Base-by-base conservation (phyloP, 2,888 invertebrate species). In the Dyspetes luteomarginatus region DNA sequence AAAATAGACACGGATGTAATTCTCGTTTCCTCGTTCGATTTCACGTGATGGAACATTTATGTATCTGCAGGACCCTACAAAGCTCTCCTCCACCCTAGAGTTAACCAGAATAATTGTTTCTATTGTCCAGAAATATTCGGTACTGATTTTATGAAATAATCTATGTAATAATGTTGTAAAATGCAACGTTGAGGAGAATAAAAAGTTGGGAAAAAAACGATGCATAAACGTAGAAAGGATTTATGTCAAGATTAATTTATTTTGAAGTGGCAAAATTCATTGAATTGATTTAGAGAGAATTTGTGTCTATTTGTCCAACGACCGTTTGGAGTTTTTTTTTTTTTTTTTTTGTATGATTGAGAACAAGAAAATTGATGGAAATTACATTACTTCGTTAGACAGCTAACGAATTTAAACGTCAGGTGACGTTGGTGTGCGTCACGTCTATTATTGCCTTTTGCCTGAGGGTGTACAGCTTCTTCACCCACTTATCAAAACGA, bases 401-500 rank as follows among this genome's bases (percentile, higher is more conserved):
- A 36, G 24, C 45, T 56, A 74, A 36, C n/a, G 76, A 67, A 45
- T 4, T 36, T 22, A 62, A 80, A 26, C 56, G 64, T 78, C 62
- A 84, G 30, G 80, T 73, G 26, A 78, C 56, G 9, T 24, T 78
- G 7, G 77, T 50, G 56, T 81, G 77, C 43, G 76, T 71, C 41
- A 87, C 84, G 71, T 92, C 95, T 86, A 92, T 92, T 45, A 94
- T 90, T 89, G 94, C 94, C 90, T 94, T 95, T 85, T 95, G 95
- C 71, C 95, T 93, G 83, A 94, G 94, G 55, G 93, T 93, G 86
- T 93, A 95, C 1, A 95, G 92, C 87, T 95, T 95, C 86, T 95
- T 95, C 30, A 96, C 94, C 96, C 96, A 96, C 93, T 95, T 95
- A 83, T 96, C 96, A 87, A 94, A 94, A 77, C 95, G 93, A 68